Conservation (phyloP, 37 sponge, comb jelly and placozoan species). For the Haliclona indistincta region DNA sequence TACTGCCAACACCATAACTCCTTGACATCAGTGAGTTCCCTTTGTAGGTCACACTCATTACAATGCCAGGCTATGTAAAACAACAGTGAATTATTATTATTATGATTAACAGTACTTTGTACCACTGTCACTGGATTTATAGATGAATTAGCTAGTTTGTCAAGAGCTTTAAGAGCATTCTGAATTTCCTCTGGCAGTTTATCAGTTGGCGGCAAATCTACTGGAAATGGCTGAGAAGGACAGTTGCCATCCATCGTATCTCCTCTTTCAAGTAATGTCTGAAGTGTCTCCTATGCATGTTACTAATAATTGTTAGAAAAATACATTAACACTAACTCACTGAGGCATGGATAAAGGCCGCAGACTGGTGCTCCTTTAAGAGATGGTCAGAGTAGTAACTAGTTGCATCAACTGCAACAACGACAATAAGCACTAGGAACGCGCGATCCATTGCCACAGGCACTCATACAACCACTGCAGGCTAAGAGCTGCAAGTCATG, state of each 20-base stretch:
- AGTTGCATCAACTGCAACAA: too few relatives aligned
- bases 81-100: background rate
- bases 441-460: too few relatives aligned
- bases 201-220: background rate
- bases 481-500: too few relatives aligned
- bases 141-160: background rate
- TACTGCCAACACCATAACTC: conserved; percentile 37
- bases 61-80: conserved; percentile 55
- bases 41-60: conserved; percentile 44
- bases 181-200: background rate
- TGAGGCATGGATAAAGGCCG: too few relatives aligned
- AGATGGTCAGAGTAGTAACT: too few relatives aligned
- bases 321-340: too few relatives aligned
- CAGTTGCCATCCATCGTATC: conserved; percentile 1
- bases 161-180: background rate
- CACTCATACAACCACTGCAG: too few relatives aligned
- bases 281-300: too few relatives aligned
- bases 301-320: too few relatives aligned
- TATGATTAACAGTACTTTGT: background rate
- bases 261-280: too few relatives aligned
- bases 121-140: background rate
- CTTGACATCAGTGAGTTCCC: conserved; percentile 22
- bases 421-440: too few relatives aligned
- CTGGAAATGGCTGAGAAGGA: background rate
- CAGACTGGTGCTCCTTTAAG: too few relatives aligned